Evolutionary conservation across 2,888 invertebrate genomes (phyloP).

Genomic region (Oscheius onirici): DNA sequence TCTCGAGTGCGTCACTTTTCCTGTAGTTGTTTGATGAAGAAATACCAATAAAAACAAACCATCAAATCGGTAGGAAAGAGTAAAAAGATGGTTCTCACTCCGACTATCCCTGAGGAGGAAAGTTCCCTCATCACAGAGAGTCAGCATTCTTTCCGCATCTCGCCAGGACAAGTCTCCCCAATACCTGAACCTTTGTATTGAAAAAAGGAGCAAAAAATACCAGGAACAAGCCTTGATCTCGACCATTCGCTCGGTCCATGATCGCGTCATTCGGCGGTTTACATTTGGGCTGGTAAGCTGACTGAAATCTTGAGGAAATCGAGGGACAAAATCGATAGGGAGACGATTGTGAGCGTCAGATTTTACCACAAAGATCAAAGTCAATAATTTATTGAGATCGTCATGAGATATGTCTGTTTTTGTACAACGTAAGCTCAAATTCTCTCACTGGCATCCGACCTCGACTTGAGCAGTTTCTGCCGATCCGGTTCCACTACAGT

Average conservation of each 20-base stretch:
- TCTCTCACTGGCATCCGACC: conserved; percentile 23
- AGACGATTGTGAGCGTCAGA: neutral
- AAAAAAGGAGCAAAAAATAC: conserved; percentile 19
- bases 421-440: neutral
- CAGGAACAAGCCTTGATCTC: conserved; percentile 30
- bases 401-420: neutral
- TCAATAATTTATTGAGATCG: neutral
- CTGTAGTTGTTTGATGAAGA: neutral
- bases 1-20: conserved; percentile 12
- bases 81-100: conserved; percentile 47
- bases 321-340: neutral
- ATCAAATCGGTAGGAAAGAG: conserved; percentile 40
- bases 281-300: neutral
- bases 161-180: conserved; percentile 83
- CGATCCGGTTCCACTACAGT: conserved; percentile 14
- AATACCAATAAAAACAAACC: no score
- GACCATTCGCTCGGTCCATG: conserved; percentile 22
- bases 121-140: conserved; percentile 50
- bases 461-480: conserved; percentile 5
- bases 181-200: conserved; percentile 79
- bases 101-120: conserved; percentile 63
- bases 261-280: neutral
- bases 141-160: conserved; percentile 78
- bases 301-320: neutral
- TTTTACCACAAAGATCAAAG: no score